Evolutionary conservation across 2,888 invertebrate species (phyloP), one percentile per base, ranked within the genome.

Genomic region (Dasysyrphus albostriatus): DNA sequence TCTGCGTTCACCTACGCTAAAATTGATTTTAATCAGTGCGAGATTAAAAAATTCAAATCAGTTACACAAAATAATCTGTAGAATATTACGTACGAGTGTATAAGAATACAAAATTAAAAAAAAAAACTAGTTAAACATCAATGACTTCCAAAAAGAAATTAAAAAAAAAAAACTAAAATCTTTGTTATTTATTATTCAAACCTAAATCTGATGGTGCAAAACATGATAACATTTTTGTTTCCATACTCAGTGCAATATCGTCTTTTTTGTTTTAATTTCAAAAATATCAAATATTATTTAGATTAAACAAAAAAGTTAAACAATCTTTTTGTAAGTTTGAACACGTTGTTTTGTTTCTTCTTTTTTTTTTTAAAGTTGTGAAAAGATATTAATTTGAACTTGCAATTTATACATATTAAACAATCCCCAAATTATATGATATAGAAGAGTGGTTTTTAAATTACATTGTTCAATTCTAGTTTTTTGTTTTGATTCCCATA

Each of bases 1-100:
- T 90, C 94, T 58, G 92, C 93, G 80, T 95, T 95, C 90, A 94
- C 94, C 51, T 97, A 97, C 93, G 96, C 97, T 88, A 95, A 96
- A 93, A 97, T 97, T 85, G 97, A 97, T 94, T 97, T 97, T 93
- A 93, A 94, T 42, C 89, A 90, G 12, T 87, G 82, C 39, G 87
- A 87, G 9, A 74, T 34, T 47, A 78, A 87, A 32, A 78, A 87
- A 72, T 39, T 74, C 6, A 82, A 82, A 74, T 69, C 70, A 19
- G 76, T 59, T 42, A 81, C 80, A 61, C 81, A 85, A 56, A 72
- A 77, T 34, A 77, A 81, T 42, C 56, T 81, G 44, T 85, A 85
- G 63, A 69, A 59, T 34, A 49, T n/a, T 37, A 12, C 14, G 44
- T 32, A 54, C 29, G 44, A 69, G 67, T 56, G 44, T n/a, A n/a